Percentiles rank a stretch among this genome's conserved stretches.
These are phyloP conservation scores for Apolygus lucorum DNA, from an alignment of 1,140 invertebrate species.

Conservation along the genomic window DNA sequence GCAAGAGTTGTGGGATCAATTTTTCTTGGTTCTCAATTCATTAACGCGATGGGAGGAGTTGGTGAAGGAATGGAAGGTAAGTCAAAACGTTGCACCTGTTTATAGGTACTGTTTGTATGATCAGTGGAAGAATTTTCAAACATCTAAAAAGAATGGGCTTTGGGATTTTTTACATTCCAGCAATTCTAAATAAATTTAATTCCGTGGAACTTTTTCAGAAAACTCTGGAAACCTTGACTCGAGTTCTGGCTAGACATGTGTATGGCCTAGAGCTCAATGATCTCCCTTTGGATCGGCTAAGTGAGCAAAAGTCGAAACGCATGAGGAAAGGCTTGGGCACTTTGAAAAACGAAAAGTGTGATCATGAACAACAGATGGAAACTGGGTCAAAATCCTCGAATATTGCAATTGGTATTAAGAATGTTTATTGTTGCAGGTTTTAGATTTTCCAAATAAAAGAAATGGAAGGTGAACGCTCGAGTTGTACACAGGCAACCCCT, in stretches of 20 bases:
- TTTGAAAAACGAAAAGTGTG: slow-evolving; percentile 27
- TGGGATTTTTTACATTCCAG: too few relatives aligned
- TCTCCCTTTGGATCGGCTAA: slow-evolving; percentile 73
- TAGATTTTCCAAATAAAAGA: too few relatives aligned
- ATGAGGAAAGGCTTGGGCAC: slow-evolving; percentile 37
- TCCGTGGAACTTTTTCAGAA: slow-evolving; percentile 67
- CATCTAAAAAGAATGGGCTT: too few relatives aligned
- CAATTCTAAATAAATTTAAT: too few relatives aligned
- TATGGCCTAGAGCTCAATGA: slow-evolving; percentile 87
- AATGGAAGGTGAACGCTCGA: too few relatives aligned
- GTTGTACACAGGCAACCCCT: too few relatives aligned
- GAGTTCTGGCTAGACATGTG: slow-evolving; percentile 84
- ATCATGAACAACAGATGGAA: slow-evolving; percentile 14
- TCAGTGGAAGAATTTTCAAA: too few relatives aligned
- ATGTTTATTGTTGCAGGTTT: too few relatives aligned
- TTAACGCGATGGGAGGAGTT: slow-evolving; percentile 92
- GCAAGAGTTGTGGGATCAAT: slow-evolving; percentile 86
- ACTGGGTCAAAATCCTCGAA: neutral
- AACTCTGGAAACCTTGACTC: slow-evolving; percentile 90
- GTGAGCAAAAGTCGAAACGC: slow-evolving; percentile 71
- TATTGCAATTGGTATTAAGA: neutral
- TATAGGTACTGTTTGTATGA: too few relatives aligned
- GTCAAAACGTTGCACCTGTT: too few relatives aligned
- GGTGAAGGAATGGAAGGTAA: slow-evolving; percentile 90
- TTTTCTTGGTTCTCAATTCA: slow-evolving; percentile 75